These are phyloP conservation scores for Proales similis DNA, from an alignment of 1,140 invertebrate species.

Conservation along the genomic window DNA sequence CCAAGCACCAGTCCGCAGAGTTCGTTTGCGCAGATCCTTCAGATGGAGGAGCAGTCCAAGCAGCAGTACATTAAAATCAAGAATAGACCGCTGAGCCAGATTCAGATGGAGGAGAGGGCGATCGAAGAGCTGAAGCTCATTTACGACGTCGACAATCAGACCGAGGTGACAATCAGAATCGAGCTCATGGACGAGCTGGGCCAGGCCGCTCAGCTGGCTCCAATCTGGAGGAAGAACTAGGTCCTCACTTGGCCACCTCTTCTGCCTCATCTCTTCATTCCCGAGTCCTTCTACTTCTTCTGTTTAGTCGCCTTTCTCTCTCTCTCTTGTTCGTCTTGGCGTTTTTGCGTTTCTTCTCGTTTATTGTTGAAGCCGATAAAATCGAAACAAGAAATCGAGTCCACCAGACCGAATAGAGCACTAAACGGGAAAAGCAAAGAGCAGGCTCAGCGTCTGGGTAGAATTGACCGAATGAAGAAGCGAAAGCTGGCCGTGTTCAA, in stretches of 20 bases:
- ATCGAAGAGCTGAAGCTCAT: slow-evolving; percentile 18
- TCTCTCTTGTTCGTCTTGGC: no score
- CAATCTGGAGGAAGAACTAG: slow-evolving; percentile 34
- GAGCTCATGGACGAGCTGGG: slow-evolving; percentile 16
- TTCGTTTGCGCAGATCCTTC: slow-evolving; percentile 18
- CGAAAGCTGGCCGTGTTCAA: slow-evolving; percentile 3
- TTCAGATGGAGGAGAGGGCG: slow-evolving; percentile 31
- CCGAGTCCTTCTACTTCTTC: no score
- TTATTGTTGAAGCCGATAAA: no score
- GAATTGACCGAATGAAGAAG: background rate
- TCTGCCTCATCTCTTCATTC: no score
- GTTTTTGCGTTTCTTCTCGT: no score
- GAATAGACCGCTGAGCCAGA: slow-evolving; percentile 9
- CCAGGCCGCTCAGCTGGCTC: background rate
- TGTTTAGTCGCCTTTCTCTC: no score
- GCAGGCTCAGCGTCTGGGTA: background rate
- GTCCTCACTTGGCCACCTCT: no score
- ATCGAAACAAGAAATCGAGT: no score
- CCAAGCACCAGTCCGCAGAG: background rate
- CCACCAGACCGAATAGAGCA: no score
- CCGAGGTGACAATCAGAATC: slow-evolving; percentile 26
- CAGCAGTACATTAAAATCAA: slow-evolving; percentile 28
- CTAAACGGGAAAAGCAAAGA: no score
- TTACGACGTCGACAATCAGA: slow-evolving; percentile 13
- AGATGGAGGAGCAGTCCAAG: slow-evolving; percentile 30